phyloP scores from a whole-genome alignment of 2,113 vertebrate genomes.

The Miniopterus natalensis region DNA sequence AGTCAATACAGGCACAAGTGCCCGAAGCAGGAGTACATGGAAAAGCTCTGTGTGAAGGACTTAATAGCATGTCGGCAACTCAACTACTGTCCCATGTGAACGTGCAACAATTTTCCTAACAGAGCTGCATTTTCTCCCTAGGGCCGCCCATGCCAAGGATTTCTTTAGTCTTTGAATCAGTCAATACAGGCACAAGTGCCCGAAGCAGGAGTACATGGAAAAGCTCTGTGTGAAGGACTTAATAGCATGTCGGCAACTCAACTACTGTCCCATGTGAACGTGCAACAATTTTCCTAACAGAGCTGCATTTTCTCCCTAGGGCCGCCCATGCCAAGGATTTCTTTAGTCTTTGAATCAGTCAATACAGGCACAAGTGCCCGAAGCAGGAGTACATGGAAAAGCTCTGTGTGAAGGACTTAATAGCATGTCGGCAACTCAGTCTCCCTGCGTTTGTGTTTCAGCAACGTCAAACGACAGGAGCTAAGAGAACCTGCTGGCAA shows the following conservation, averaged over 20 bases:
- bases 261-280: not conserved
- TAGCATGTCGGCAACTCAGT: constrained; percentile 85
- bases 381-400: constrained; percentile 81
- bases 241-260: constrained; percentile 85
- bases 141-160: constrained; percentile 77
- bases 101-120: constrained; percentile 47
- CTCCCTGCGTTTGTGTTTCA: constrained; percentile 85
- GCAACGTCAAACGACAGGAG: constrained; percentile 84
- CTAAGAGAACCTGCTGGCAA: constrained; percentile 88
- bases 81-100: too few species aligned
- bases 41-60: constrained; percentile 77
- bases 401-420: constrained; percentile 82
- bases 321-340: constrained; percentile 80
- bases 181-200: constrained; percentile 84
- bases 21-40: constrained; percentile 81
- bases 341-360: constrained; percentile 85
- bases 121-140: constrained; percentile 54
- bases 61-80: constrained; percentile 85
- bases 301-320: constrained; percentile 55
- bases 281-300: constrained; percentile 41
- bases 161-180: constrained; percentile 84
- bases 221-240: constrained; percentile 79
- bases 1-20: constrained; percentile 85
- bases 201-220: constrained; percentile 82
- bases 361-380: constrained; percentile 83